Conservation (phyloP, 2,113 vertebrate genomes). For the Ceyx melanurus region DNA sequence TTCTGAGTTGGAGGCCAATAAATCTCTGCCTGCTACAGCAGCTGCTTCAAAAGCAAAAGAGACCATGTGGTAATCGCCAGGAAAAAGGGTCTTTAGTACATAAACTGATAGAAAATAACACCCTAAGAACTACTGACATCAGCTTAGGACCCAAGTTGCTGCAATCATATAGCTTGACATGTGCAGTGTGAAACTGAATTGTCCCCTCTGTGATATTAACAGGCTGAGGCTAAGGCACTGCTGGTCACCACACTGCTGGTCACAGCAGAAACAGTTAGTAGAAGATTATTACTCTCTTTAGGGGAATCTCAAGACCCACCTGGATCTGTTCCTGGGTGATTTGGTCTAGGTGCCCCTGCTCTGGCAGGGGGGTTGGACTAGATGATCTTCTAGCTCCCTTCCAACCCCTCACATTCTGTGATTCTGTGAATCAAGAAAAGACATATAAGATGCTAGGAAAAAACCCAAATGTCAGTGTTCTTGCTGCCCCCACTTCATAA, state of each 20-base stretch:
- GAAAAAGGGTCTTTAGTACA: background rate
- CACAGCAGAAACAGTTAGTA: background rate
- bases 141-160: background rate
- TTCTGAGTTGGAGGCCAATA: background rate
- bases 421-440: background rate
- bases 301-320: background rate
- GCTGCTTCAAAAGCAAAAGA: background rate
- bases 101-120: background rate
- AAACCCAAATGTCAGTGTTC: background rate
- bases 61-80: background rate
- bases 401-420: too few species aligned
- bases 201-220: background rate
- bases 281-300: background rate
- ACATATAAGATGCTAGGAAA: background rate
- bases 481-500: rapidly evolving
- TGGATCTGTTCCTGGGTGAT: too few species aligned
- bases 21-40: background rate
- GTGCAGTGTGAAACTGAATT: background rate
- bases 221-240: background rate
- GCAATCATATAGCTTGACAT: background rate
- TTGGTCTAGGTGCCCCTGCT: too few species aligned
- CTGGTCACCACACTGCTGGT: background rate
- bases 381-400: too few species aligned
- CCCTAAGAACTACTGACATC: background rate
- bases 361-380: too few species aligned